Evolutionary conservation across 2,113 vertebrate genomes (phyloP), one percentile per base, ranked within the genome.

Genomic region (Herpetotheres cachinnans): DNA sequence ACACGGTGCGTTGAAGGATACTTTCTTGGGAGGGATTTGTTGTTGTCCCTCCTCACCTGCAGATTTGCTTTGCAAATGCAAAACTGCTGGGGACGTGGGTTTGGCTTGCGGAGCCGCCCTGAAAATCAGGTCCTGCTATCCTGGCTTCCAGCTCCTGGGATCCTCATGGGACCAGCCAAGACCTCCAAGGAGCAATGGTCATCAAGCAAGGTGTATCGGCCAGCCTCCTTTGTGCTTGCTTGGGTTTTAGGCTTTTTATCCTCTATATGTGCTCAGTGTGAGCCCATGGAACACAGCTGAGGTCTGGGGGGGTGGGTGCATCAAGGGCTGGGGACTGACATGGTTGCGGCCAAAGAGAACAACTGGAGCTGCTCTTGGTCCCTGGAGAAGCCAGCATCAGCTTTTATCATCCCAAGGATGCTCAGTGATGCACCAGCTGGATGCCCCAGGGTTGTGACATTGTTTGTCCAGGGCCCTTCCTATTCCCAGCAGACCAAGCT

Each of bases 181-280:
- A 38, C 38, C 36, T 82, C 27, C n/a, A 44, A 61, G 72, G 18
- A 58, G 24, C 3, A 24, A 40, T 9, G 40, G 5, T 26, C 21
- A 36, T 25, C 77, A 49, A 3, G 13, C 29, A 58, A 42, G 38
- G 56, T 1, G 2, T 40, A 22, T 34, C 66, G 54, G 21, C 34
- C 21, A n/a, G 7, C 16, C 4, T 46, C 5, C 12, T 56, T 34
- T 5, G 0, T 21, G n/a, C 2, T 73, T 14, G 10, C 8, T 54
- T 66, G 30, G 59, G 27, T 50, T 52, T 89, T 36, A 15, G 40
- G 34, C 3, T 82, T 78, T 92, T 84, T 10, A 5, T 16, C 30
- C n/a, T 52, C 25, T 62, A 1, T 54, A 5, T 26, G 21, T 3
- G 16, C 49, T 63, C 56, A 47, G 24, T 0, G 0, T 16, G 67